Evolutionary conservation across 2,113 vertebrate species (phyloP).

Genomic region (Neodon shergylaensis): DNA sequence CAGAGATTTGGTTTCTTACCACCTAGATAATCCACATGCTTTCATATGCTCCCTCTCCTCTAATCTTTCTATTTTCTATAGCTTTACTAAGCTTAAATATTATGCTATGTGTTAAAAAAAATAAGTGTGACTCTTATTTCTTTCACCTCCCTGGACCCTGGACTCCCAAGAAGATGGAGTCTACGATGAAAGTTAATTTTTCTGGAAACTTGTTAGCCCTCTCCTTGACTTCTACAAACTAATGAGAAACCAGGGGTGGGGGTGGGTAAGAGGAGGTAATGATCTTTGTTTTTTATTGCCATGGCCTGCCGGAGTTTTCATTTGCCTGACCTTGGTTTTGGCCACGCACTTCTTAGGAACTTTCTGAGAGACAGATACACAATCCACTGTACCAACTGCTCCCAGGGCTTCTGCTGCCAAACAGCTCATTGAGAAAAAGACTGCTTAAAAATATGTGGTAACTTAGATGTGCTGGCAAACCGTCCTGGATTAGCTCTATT

Average conservation of each 20-base stretch:
- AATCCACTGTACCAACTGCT: conserved; percentile 30
- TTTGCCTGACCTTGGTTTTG: neutral
- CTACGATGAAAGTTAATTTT: neutral
- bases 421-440: conserved; percentile 66
- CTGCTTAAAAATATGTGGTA: conserved; percentile 67
- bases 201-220: neutral
- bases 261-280: neutral
- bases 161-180: neutral
- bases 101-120: neutral
- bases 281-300: neutral
- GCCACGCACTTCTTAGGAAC: conserved; percentile 8
- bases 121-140: neutral
- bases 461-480: conserved; percentile 22
- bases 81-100: neutral
- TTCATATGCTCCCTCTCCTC: neutral
- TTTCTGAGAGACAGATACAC: conserved; percentile 50
- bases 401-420: conserved; percentile 48
- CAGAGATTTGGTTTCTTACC: neutral
- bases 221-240: neutral
- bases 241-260: neutral
- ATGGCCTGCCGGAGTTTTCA: neutral
- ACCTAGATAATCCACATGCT: neutral
- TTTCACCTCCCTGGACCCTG: neutral
- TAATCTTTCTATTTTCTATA: neutral
- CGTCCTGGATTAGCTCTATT: conserved; percentile 14